Evolutionary conservation across 92 coral and sea anemone genomes (phyloP).

Genomic region (Bergia sp.): DNA sequence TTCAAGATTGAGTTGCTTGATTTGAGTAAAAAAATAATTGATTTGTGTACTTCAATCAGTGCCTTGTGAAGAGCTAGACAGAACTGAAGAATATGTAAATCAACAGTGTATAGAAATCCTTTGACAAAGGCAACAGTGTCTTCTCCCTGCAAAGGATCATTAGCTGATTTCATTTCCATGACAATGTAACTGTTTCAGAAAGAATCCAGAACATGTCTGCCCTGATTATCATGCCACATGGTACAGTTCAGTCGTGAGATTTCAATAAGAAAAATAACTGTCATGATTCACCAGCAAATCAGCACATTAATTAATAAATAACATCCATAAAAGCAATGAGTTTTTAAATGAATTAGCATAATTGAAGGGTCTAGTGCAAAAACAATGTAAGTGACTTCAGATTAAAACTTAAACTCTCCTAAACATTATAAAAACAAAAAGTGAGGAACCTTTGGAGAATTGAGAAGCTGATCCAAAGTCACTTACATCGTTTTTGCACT

Average conservation of each 20-base stretch:
- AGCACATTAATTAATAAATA: conserved; percentile 4
- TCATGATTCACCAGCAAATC: conserved; percentile 12
- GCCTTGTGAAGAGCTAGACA: neutral
- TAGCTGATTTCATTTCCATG: conserved; percentile 35
- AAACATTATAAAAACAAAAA: no score
- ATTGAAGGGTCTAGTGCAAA: no score
- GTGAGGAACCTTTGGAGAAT: no score
- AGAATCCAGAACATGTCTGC: conserved; percentile 13
- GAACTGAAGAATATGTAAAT: conserved; percentile 7
- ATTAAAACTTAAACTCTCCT: no score
- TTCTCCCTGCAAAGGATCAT: conserved; percentile 9
- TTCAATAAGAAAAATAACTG: neutral
- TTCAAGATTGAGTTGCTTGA: neutral
- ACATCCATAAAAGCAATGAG: neutral
- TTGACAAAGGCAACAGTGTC: conserved; percentile 13
- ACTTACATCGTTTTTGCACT: no score
- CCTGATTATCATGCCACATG: neutral
- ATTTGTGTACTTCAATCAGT: neutral
- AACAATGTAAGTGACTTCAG: no score
- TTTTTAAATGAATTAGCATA: neutral
- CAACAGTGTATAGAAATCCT: neutral
- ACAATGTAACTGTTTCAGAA: conserved; percentile 11
- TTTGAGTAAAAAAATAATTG: neutral
- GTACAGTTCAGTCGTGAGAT: neutral
- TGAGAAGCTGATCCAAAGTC: no score